phyloP scores from a whole-genome alignment of 2,888 invertebrate species.

The Hyposoter didymator region DNA sequence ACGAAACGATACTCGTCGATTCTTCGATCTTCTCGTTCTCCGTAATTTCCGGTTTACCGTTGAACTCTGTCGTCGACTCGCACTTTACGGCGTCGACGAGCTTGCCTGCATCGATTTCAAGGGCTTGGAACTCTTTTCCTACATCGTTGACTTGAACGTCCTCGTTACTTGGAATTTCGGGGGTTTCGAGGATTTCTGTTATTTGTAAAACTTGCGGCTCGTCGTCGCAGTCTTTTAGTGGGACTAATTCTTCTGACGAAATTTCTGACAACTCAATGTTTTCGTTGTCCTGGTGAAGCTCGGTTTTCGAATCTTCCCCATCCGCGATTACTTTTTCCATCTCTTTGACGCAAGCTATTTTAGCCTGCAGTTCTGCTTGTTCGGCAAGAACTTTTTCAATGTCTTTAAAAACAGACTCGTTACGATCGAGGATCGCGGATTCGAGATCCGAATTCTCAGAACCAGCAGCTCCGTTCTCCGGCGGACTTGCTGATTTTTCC shows the following conservation, averaged over 20 bases:
- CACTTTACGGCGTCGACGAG: background rate
- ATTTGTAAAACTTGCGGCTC: background rate
- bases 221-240: background rate
- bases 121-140: background rate
- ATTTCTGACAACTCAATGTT: background rate
- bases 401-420: slow-evolving; percentile 56
- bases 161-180: background rate
- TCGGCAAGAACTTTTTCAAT: slow-evolving; percentile 59
- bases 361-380: slow-evolving; percentile 51
- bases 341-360: slow-evolving; percentile 55
- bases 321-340: slow-evolving; percentile 34
- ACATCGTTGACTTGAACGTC: background rate
- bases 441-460: slow-evolving; percentile 33
- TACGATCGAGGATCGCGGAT: slow-evolving; percentile 52
- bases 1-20: slow-evolving; percentile 2
- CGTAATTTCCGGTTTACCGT: background rate
- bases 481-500: background rate
- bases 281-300: slow-evolving; percentile 1
- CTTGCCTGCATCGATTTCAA: background rate
- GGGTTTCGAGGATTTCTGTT: background rate
- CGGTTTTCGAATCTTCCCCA: background rate
- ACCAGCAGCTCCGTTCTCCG: slow-evolving; percentile 21
- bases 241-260: background rate
- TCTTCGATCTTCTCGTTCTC: background rate
- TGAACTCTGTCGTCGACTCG: background rate